Base-by-base conservation (phyloP, 2,888 invertebrate genomes). In the Lordiphosa fenestrarum region DNA sequence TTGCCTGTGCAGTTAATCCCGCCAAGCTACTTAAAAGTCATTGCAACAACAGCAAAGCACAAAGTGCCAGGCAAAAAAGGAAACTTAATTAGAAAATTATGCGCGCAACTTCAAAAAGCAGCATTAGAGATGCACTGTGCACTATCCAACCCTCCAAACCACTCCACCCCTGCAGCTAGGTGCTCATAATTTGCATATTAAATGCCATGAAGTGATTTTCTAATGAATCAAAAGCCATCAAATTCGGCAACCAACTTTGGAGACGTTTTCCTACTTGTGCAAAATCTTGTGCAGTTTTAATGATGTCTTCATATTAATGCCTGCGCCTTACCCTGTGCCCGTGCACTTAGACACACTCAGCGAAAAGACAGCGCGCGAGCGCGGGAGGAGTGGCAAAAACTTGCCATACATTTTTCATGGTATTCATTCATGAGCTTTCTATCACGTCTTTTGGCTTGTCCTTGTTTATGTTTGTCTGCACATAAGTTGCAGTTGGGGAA, bases 121-220 rank as follows among this genome's bases (percentile, higher is more conserved):
- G 63, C 66, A 63, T 63, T 65, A 65, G 63, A 56, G 50, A 65
- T 63, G 63, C 62, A 55, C 46, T 65, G 52, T 61, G 60, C 35
- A 44, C 25, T 25, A 25, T n/a, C n/a, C 10, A 36, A 1, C 2
- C n/a, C 12, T 6, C 7, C 9, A 3, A n/a, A 21, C 10, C 12
- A 1, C 1, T 19, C 5, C 30, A 12, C 7, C 10, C 1, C n/a
- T 9, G 3, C 19, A n/a, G 13, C 6, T 10, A 40, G 56, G 35
- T 66, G 67, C 66, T 66, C 60, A 78, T 78, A 70, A 71, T 76
- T 81, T 76, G 76, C 80, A 73, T 75, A 80, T 83, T 82, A 78
- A 83, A 83, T 78, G 83, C 60, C 68, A 67, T 57, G 78, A 82
- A 78, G 83, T 78, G 80, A 82, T 82, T 82, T 78, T 66, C 83